These are phyloP conservation scores for Muscicapa comitata DNA, from an alignment of 2,797 vertebrate genomes.

Conservation along the genomic window DNA sequence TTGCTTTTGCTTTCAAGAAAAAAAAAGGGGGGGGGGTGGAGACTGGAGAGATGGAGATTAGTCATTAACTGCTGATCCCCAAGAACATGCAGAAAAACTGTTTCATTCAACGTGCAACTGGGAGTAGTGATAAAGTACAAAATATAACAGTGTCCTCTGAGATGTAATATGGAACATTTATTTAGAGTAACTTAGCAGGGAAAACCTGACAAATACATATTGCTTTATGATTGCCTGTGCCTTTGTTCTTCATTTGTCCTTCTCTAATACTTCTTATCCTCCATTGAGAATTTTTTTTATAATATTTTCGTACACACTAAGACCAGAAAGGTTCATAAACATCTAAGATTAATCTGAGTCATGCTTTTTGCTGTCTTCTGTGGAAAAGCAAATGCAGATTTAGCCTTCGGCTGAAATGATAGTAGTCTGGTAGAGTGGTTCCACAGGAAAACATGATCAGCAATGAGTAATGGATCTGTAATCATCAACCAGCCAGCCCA, in stretches of 20 bases:
- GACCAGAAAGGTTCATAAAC: not conserved
- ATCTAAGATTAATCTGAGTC: not conserved
- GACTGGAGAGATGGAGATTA: not conserved
- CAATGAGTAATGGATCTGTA: not conserved
- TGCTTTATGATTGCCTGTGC: not conserved
- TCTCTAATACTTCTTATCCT: not conserved
- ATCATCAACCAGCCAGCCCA: not conserved
- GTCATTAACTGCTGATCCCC: not conserved
- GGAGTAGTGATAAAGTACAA: not conserved
- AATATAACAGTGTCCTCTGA: not conserved
- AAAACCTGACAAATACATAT: not conserved
- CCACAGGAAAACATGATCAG: not conserved
- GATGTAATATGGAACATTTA: not conserved
- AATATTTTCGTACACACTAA: not conserved
- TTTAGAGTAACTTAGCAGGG: not conserved
- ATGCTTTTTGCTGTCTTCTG: not conserved
- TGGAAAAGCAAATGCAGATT: not conserved
- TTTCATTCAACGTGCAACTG: not conserved
- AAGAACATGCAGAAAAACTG: not conserved
- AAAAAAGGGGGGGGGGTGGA: rapidly evolving
- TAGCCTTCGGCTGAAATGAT: not conserved
- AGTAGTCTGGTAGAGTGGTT: not conserved
- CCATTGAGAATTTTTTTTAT: not conserved
- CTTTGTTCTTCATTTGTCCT: not conserved
- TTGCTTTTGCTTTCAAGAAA: not conserved